Evolutionary conservation across 2,888 invertebrate species (phyloP), one percentile per base, ranked within the genome.

Genomic region (Orthosia cruda): DNA sequence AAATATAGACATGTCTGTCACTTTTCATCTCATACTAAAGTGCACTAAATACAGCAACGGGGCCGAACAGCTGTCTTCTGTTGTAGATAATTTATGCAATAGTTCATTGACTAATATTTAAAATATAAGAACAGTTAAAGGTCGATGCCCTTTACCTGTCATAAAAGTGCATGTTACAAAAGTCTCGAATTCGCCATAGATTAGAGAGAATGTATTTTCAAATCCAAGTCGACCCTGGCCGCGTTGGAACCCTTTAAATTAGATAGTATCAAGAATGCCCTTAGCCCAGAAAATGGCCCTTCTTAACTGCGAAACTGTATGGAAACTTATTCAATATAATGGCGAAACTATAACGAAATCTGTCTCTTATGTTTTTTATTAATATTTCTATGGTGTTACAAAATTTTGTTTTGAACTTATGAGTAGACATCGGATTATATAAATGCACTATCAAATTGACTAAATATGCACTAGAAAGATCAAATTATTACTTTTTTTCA

Each of bases 201-300:
- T 62, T 49, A n/a, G 32, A 59, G 76, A 61, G 75, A 75, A 75
- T 76, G 75, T 55, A 0, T 75, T 66, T 67, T 61, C 23, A 59
- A 67, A 75, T 67, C 59, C 15, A 26, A 49, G 0, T 26, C 49
- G 74, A 4, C 75, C 75, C 1, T 61, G 76, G 49, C 76, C 75
- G 59, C 49, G 4, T 50, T 75, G 4, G 4, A 16, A 47, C 26
- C 20, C 26, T 52, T 52, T 74, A 50, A 74, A 58, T 52, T 59
- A 67, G n/a, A 67, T 67, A n/a, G 0, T 40, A 40, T 75, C 52
- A 4, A 67, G 23, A 58, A 9, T 59, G 68, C 68, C 75, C 75
- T 75, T 61, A 49, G 40, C 76, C 40, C 54, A 76, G 12, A 76
- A 75, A 59, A 12, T 13, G 49, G 54, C 76, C 61, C 40, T 76